phyloP scores from a whole-genome alignment of 2,888 invertebrate species.

The Phlogophora meticulosa region DNA sequence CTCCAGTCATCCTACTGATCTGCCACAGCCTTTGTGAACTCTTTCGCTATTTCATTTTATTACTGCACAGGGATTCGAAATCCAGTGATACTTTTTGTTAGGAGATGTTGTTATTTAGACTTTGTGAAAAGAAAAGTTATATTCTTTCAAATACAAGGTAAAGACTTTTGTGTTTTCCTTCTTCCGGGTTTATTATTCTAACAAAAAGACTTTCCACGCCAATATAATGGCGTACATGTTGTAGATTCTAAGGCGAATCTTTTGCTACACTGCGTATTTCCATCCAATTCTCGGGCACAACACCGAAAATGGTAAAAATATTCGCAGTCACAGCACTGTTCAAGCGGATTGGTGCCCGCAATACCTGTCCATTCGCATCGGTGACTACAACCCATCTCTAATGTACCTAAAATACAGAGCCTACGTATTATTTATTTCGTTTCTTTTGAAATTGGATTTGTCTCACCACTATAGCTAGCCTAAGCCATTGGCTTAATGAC shows the following conservation, averaged over 20 bases:
- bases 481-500: background rate
- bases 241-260: background rate
- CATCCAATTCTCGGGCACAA: background rate
- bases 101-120: slow-evolving; percentile 41
- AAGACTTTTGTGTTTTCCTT: slow-evolving; percentile 19
- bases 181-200: slow-evolving; percentile 2
- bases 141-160: slow-evolving; percentile 25
- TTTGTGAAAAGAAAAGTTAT: slow-evolving; percentile 26
- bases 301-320: slow-evolving; percentile 25
- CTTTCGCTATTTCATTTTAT: slow-evolving; percentile 58
- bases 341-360: slow-evolving; percentile 48
- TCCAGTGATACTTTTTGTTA: slow-evolving; percentile 43
- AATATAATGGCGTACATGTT: background rate
- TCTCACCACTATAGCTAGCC: background rate
- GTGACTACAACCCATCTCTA: slow-evolving; percentile 40
- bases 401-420: background rate
- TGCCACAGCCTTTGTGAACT: slow-evolving; percentile 67
- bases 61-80: slow-evolving; percentile 52
- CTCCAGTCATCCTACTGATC: slow-evolving; percentile 75
- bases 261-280: background rate
- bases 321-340: slow-evolving; percentile 34
- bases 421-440: background rate
- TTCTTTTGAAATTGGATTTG: slow-evolving; percentile 15
- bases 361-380: slow-evolving; percentile 37
- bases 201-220: background rate